Conservation (phyloP, 2,888 invertebrate genomes). For the Pantelozetes paolii region DNA sequence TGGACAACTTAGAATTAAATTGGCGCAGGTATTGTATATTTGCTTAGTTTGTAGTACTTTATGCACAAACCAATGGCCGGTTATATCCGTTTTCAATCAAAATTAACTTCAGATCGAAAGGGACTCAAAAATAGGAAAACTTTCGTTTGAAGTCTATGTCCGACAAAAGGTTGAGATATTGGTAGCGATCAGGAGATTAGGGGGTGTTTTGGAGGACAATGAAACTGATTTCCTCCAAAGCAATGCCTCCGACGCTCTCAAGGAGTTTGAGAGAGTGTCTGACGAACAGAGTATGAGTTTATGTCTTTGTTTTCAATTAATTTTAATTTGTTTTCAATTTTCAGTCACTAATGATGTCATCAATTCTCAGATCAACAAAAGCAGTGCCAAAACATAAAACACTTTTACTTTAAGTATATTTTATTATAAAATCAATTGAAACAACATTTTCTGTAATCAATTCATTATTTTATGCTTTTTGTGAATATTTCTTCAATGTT, state of each 20-base stretch:
- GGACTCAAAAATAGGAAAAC: constrained; percentile 62
- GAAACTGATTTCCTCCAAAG: constrained; percentile 54
- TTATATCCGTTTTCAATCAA: not conserved
- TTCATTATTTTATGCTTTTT: too few species aligned
- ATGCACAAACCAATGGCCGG: too few species aligned
- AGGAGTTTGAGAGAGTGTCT: constrained; percentile 55
- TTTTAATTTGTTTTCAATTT: not conserved
- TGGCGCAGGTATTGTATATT: constrained; percentile 55
- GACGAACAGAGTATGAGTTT: constrained; percentile 34
- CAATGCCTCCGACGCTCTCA: constrained; percentile 53
- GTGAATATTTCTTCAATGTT: too few species aligned
- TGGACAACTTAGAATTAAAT: constrained; percentile 60
- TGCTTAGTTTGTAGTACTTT: too few species aligned
- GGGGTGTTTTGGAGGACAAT: constrained; percentile 52
- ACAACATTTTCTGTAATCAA: not conserved
- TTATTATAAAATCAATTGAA: not conserved
- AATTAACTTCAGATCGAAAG: constrained; percentile 54
- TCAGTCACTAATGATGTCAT: constrained; percentile 21
- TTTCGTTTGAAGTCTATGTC: constrained; percentile 56
- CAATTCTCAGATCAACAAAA: constrained; percentile 7
- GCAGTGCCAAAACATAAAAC: not conserved
- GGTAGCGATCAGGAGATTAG: constrained; percentile 56
- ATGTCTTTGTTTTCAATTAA: not conserved
- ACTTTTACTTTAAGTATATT: not conserved
- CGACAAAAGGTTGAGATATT: constrained; percentile 59